Evolutionary conservation across 2,888 invertebrate genomes (phyloP).

Genomic region (Troglohyphantes excavatus): DNA sequence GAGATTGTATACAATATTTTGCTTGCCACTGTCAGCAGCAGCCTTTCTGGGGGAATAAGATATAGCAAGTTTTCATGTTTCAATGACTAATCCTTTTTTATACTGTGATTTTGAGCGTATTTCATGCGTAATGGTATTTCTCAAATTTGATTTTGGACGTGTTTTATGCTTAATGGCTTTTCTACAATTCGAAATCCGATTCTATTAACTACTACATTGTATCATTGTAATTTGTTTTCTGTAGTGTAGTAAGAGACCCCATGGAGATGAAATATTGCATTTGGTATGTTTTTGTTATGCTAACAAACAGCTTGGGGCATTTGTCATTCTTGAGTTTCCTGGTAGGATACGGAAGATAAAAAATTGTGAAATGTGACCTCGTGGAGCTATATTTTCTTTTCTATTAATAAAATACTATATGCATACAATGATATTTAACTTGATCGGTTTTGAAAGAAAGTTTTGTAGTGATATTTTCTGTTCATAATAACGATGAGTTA

Average conservation of each 20-base stretch:
- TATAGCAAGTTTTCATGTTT: slow-evolving; percentile 29
- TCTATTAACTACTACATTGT: slow-evolving; percentile 34
- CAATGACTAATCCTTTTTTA: slow-evolving; percentile 16
- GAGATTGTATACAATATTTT: slow-evolving; percentile 29
- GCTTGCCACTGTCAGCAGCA: slow-evolving; percentile 17
- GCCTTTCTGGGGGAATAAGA: slow-evolving; percentile 16
- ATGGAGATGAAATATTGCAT: slow-evolving; percentile 25
- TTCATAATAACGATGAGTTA: too few species aligned
- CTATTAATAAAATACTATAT: neutral
- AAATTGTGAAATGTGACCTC: neutral
- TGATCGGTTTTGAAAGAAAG: too few species aligned
- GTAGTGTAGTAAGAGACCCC: slow-evolving; percentile 1
- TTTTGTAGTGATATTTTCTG: too few species aligned
- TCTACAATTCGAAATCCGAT: neutral
- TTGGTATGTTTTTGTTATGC: neutral
- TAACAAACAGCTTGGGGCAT: neutral
- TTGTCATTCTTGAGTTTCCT: neutral
- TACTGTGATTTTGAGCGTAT: neutral
- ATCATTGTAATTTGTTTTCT: slow-evolving; percentile 12
- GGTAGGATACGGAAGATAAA: neutral
- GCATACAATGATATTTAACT: too few species aligned
- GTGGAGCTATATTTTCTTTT: neutral
- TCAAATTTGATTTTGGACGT: neutral
- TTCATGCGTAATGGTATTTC: slow-evolving; percentile 13
- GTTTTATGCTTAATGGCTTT: neutral